Conservation (phyloP, 2,113 vertebrate genomes). For the Sebastes fasciatus region DNA sequence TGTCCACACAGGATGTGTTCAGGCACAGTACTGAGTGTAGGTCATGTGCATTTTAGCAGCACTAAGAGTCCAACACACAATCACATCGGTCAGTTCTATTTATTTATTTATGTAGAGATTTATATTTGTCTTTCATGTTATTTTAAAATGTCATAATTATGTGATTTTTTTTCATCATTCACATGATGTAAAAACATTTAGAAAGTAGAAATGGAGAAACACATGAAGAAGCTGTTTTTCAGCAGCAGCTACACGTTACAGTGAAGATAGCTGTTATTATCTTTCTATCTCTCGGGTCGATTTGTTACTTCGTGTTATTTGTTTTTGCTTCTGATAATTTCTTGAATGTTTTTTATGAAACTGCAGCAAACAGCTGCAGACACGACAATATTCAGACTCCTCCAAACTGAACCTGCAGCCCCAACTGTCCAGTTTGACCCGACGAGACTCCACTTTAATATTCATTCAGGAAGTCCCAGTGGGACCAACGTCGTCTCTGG, state of each 20-base stretch:
- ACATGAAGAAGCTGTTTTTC: background rate
- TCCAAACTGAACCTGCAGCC: slow-evolving; percentile 5
- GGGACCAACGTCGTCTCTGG: slow-evolving; percentile 22
- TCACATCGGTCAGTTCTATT: too few relatives aligned
- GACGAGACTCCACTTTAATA: slow-evolving; percentile 32
- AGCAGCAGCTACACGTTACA: background rate
- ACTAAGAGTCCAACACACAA: too few relatives aligned
- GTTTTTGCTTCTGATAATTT: slow-evolving; percentile 7
- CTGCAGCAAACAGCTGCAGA: background rate
- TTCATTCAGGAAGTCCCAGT: slow-evolving; percentile 33
- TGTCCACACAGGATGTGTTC: too few relatives aligned
- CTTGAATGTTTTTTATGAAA: background rate
- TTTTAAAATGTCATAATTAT: too few relatives aligned
- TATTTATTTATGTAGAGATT: too few relatives aligned
- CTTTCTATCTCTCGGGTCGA: background rate
- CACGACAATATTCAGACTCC: background rate
- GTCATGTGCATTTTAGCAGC: too few relatives aligned
- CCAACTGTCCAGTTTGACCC: slow-evolving; percentile 30
- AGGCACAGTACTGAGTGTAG: too few relatives aligned
- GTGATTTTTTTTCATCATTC: too few relatives aligned
- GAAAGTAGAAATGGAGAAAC: background rate
- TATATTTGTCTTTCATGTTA: too few relatives aligned
- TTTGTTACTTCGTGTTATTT: background rate
- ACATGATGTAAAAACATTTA: too few relatives aligned
- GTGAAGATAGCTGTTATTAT: slow-evolving; percentile 24